phyloP scores from a whole-genome alignment of 2,113 vertebrate species.

The Dasypus novemcinctus region DNA sequence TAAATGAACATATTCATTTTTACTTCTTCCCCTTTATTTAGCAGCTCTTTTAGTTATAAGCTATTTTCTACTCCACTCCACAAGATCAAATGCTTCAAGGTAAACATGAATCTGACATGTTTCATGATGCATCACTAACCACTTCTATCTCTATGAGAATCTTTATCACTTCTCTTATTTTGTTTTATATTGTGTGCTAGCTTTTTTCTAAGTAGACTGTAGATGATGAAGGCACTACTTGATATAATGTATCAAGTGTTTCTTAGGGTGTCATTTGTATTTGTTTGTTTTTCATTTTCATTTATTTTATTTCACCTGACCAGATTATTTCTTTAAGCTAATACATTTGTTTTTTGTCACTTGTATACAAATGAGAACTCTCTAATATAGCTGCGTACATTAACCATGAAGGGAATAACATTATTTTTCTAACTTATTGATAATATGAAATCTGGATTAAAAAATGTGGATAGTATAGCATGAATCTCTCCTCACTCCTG shows the following conservation, averaged over 20 bases:
- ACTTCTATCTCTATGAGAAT: not conserved
- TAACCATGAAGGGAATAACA: not conserved
- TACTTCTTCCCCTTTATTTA: not conserved
- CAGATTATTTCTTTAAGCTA: not conserved
- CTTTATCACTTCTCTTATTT: not conserved
- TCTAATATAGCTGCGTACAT: not conserved
- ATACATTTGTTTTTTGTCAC: not conserved
- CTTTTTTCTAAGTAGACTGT: not conserved
- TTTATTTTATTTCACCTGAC: not conserved
- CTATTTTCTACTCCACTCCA: not conserved
- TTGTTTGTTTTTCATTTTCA: not conserved
- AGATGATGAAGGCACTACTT: not conserved
- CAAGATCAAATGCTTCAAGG: not conserved
- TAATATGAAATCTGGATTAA: not conserved
- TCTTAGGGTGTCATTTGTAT: not conserved
- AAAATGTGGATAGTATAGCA: not conserved
- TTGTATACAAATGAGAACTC: not conserved
- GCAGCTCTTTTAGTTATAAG: not conserved
- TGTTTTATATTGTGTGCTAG: not conserved
- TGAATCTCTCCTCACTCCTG: not conserved
- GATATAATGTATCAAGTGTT: not conserved
- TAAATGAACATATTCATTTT: not conserved
- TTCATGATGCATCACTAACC: not conserved
- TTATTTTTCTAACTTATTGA: not conserved
- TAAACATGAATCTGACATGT: conserved; percentile 2